Percentiles rank a stretch among this genome's conserved stretches.
Evolutionary conservation across 2,888 invertebrate species (phyloP).

Genomic region (Margaritifera margaritifera): DNA sequence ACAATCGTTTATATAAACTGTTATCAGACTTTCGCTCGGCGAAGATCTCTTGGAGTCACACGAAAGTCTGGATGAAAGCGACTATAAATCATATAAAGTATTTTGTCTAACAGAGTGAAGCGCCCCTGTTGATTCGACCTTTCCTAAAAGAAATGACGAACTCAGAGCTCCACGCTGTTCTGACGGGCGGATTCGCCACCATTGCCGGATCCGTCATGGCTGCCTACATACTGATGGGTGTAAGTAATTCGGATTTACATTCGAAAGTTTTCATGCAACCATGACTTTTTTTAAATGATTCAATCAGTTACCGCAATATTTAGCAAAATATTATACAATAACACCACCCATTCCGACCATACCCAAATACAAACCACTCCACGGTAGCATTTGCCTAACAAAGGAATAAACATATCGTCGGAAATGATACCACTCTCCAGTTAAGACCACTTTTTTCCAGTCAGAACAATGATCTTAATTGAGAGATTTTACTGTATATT

Average conservation of each 20-base stretch:
- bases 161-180: slow-evolving; percentile 93
- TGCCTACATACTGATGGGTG: slow-evolving; percentile 92
- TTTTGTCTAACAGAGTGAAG: slow-evolving; percentile 77
- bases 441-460: too few relatives aligned
- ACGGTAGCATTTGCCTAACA: too few relatives aligned
- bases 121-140: slow-evolving; percentile 89
- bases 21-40: not conserved
- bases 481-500: too few relatives aligned
- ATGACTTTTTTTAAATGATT: too few relatives aligned
- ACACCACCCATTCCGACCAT: too few relatives aligned
- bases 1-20: not conserved
- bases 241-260: slow-evolving; percentile 66
- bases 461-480: too few relatives aligned
- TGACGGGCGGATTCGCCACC: slow-evolving; percentile 96
- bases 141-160: slow-evolving; percentile 87
- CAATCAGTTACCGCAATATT: too few relatives aligned
- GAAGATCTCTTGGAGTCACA: not conserved
- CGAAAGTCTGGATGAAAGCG: not conserved
- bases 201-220: slow-evolving; percentile 92
- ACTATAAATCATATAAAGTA: not conserved
- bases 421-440: too few relatives aligned
- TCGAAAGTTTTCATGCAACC: too few relatives aligned
- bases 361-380: too few relatives aligned
- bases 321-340: too few relatives aligned
- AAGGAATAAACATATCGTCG: too few relatives aligned